Conservation (phyloP, 2,113 vertebrate species). For the Myotis yumanensis region DNA sequence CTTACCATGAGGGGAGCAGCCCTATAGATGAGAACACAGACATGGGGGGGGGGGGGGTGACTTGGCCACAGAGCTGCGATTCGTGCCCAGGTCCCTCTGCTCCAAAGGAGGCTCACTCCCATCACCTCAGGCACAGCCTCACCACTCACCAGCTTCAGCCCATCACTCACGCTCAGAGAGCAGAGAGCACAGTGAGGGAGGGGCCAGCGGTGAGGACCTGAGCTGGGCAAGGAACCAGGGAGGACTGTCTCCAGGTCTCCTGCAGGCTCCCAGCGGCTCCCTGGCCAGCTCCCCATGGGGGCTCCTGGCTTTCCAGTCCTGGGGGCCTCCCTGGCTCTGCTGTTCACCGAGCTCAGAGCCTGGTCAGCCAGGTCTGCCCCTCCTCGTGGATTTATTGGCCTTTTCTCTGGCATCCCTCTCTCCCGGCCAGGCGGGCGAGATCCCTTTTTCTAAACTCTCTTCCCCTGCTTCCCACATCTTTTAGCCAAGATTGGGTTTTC, state of each 20-base stretch:
- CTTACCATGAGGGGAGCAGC: neutral
- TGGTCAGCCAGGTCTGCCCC: neutral
- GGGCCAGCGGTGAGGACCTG: fast-evolving
- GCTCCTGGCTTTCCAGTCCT: neutral
- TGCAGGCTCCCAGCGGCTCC: neutral
- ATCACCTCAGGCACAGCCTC: fast-evolving
- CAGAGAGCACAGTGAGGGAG: neutral
- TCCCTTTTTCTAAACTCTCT: neutral
- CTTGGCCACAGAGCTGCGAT: neutral
- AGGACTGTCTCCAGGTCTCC: neutral
- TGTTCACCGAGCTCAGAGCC: neutral
- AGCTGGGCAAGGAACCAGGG: neutral
- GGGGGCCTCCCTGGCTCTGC: neutral
- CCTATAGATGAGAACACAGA: neutral
- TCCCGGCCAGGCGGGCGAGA: neutral
- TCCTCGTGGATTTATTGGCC: neutral
- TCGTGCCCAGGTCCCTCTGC: neutral
- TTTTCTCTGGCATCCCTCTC: neutral
- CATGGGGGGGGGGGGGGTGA: fast-evolving
- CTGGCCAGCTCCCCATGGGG: neutral
- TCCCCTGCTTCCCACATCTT: neutral
- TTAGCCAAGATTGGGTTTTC: neutral
- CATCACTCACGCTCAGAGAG: too few species aligned
- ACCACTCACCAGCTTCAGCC: too few species aligned
- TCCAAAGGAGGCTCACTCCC: neutral